phyloP scores from a whole-genome alignment of 2,888 invertebrate species.

The Cepaea hortensis region DNA sequence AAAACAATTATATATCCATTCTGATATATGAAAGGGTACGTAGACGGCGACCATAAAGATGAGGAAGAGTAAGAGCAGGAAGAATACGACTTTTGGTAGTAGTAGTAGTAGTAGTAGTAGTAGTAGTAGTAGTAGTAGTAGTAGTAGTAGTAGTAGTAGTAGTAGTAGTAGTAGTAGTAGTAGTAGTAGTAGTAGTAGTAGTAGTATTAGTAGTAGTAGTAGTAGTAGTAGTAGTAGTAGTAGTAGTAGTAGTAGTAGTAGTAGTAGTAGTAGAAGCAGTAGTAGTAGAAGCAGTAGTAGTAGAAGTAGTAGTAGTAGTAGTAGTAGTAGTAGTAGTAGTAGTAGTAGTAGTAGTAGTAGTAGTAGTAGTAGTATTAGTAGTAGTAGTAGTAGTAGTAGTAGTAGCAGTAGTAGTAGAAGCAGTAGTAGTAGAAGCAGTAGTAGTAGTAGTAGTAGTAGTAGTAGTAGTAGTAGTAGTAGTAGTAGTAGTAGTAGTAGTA shows the following conservation, averaged over 20 bases:
- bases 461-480: slow-evolving; percentile 22
- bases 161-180: slow-evolving; percentile 7
- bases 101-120: too few species aligned
- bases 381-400: not conserved
- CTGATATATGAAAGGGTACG: too few species aligned
- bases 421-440: slow-evolving; percentile 21
- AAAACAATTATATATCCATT: too few species aligned
- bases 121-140: not conserved
- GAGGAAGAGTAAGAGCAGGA: too few species aligned
- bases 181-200: slow-evolving; percentile 22
- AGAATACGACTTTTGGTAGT: too few species aligned
- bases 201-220: slow-evolving; percentile 26
- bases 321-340: slow-evolving; percentile 6
- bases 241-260: slow-evolving; percentile 27
- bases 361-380: slow-evolving; percentile 5
- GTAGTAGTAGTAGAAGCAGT: slow-evolving; percentile 18
- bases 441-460: slow-evolving; percentile 19
- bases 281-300: not conserved
- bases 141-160: not conserved
- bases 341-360: not conserved
- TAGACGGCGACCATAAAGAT: too few species aligned
- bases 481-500: slow-evolving; percentile 5
- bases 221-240: slow-evolving; percentile 31
- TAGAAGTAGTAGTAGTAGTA: slow-evolving; percentile 1
- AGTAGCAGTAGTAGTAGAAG: slow-evolving; percentile 11